These are phyloP conservation scores for Fragariocoptes setiger DNA, from an alignment of 1,140 invertebrate species.

Conservation along the genomic window DNA sequence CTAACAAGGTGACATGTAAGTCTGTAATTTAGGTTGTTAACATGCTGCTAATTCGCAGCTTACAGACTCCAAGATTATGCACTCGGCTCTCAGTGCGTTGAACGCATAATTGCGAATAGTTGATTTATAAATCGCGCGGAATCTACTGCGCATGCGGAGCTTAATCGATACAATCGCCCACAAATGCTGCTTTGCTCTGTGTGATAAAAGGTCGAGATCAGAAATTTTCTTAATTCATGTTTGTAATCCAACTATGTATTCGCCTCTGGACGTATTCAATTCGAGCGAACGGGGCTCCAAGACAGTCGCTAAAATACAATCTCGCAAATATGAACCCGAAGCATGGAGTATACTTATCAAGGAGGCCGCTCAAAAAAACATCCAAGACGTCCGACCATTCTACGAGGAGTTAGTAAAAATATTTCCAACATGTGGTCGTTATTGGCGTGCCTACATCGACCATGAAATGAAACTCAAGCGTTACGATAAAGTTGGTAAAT, in stretches of 20 bases:
- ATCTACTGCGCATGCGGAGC: no score
- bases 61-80: no score
- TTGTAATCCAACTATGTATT: background rate
- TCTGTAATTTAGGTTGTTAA: no score
- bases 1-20: no score
- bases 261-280: background rate
- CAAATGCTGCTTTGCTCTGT: background rate
- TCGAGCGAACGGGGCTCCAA: constrained; percentile 2
- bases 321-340: constrained; percentile 66
- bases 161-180: background rate
- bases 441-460: constrained; percentile 98
- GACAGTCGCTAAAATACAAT: constrained; percentile 28
- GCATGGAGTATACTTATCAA: constrained; percentile 78
- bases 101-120: no score
- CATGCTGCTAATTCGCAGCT: no score
- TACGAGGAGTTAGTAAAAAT: constrained; percentile 73
- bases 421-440: constrained; percentile 79
- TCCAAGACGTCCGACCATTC: constrained; percentile 56
- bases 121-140: no score
- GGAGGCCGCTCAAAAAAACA: constrained; percentile 55
- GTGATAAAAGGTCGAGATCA: background rate
- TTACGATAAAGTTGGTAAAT: constrained; percentile 91
- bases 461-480: constrained; percentile 88
- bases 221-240: background rate
- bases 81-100: no score